Evolutionary conservation across 2,113 vertebrate species (phyloP).

Genomic region (Zosterops hypoxanthus): DNA sequence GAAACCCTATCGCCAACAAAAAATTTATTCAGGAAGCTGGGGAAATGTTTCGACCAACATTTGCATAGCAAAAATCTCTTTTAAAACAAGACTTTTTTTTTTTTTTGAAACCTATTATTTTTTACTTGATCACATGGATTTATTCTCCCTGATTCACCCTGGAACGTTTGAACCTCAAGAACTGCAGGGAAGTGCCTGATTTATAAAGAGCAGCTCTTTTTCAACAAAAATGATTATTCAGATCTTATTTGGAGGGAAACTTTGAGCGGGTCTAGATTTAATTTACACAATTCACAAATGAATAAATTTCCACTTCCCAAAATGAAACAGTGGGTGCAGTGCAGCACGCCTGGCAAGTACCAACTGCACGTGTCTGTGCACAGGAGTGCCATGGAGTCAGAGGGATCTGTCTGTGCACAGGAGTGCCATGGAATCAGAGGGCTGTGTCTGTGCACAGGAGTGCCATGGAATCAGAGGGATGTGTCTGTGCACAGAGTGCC

Average conservation of each 20-base stretch:
- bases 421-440: neutral
- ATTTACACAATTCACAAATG: accelerated
- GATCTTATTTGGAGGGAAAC: neutral
- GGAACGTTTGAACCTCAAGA: neutral
- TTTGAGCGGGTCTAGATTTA: neutral
- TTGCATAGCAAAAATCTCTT: neutral
- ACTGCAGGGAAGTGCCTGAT: accelerated
- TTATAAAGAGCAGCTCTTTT: neutral
- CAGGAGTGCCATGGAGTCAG: neutral
- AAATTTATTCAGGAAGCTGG: neutral
- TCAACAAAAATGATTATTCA: neutral
- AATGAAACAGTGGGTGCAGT: accelerated
- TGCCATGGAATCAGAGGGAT: too few relatives aligned
- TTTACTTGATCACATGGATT: neutral
- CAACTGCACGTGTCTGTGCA: accelerated
- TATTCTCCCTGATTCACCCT: neutral
- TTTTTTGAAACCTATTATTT: neutral
- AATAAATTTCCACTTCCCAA: neutral
- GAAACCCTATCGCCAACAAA: neutral
- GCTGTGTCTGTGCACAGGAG: neutral
- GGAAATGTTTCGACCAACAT: neutral
- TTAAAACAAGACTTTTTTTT: accelerated
- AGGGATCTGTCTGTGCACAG: neutral
- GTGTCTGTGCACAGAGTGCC: neutral
- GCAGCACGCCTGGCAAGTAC: neutral